phyloP scores from a whole-genome alignment of 2,888 invertebrate genomes.

The Amblyjoppa proteus region DNA sequence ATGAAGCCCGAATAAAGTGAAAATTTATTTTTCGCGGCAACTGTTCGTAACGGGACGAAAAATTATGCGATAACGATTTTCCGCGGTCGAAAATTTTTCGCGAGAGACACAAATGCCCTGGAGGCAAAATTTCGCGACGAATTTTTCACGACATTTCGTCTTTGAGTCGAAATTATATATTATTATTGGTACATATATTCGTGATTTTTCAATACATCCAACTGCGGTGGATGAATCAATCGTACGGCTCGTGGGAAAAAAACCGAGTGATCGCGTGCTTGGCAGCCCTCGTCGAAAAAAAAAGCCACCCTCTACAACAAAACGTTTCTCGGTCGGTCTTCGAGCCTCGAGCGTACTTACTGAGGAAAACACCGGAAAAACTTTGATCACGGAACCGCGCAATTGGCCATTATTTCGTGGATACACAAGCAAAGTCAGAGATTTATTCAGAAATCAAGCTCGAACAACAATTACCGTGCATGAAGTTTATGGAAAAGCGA shows the following conservation, averaged over 20 bases:
- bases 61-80: background rate
- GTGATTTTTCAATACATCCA: background rate
- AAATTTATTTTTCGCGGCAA: background rate
- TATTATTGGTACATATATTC: background rate
- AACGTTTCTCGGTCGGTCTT: constrained; percentile 1
- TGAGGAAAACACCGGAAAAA: constrained; percentile 5
- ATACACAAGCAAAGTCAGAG: constrained; percentile 25
- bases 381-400: background rate
- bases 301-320: constrained; percentile 58
- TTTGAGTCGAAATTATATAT: background rate
- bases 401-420: constrained; percentile 30
- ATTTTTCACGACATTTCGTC: background rate
- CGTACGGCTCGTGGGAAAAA: constrained; percentile 55
- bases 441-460: background rate
- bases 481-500: constrained; percentile 1
- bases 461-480: constrained; percentile 14
- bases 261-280: constrained; percentile 61
- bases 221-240: constrained; percentile 61
- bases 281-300: constrained; percentile 49
- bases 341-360: background rate
- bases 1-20: background rate
- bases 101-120: constrained; percentile 16
- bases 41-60: background rate
- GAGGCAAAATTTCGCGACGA: constrained; percentile 1
- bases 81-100: background rate